Conservation (phyloP, 1,140 invertebrate species). For the Trichonephila inaurata region DNA sequence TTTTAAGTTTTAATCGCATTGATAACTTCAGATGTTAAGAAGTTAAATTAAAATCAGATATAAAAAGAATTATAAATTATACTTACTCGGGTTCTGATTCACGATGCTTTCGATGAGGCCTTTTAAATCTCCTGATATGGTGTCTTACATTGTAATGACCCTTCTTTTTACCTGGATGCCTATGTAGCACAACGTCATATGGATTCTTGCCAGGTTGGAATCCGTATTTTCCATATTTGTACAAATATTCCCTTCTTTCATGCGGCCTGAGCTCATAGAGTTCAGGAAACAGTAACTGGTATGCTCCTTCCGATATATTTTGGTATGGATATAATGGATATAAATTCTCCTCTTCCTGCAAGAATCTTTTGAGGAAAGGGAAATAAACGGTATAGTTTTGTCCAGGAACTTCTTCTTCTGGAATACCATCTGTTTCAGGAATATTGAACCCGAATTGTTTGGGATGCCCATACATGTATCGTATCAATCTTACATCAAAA, state of each 20-base stretch:
- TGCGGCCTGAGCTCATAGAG: neutral
- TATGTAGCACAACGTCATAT: neutral
- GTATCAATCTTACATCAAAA: neutral
- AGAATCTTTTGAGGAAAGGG: neutral
- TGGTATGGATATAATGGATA: constrained; percentile 9
- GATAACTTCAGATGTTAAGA: too few relatives aligned
- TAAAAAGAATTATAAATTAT: neutral
- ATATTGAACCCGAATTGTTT: neutral
- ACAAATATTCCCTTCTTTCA: neutral
- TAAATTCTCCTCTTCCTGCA: neutral
- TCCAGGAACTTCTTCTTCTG: neutral
- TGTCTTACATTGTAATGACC: neutral
- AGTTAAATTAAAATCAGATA: too few relatives aligned
- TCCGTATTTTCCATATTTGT: neutral
- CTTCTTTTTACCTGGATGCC: neutral
- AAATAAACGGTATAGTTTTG: constrained; percentile 10
- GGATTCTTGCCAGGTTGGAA: neutral
- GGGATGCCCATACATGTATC: neutral
- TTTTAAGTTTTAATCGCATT: too few relatives aligned
- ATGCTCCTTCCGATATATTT: neutral
- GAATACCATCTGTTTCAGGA: neutral
- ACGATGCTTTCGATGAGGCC: neutral
- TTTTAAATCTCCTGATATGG: neutral
- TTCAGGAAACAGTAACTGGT: neutral
- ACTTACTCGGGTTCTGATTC: neutral